A percentile compares a stretch with the other conserved stretches of the same genome.
phyloP scores from a whole-genome alignment of 2,113 vertebrate species.

The Oostethus manadensis region DNA sequence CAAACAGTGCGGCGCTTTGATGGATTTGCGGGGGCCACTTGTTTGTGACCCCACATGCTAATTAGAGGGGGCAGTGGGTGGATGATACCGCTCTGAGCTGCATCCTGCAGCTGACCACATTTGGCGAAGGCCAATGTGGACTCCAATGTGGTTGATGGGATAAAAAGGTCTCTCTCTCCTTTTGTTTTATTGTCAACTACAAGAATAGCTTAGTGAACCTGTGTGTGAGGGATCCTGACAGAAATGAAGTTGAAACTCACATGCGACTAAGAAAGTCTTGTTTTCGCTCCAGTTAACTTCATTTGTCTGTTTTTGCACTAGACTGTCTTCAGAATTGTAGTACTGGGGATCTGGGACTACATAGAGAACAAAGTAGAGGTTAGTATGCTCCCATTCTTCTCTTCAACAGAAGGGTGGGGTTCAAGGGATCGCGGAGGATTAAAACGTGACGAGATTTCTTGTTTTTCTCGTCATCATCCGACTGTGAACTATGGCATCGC shows the following conservation, averaged over 20 bases:
- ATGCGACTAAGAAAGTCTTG: background rate
- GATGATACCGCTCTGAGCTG: conserved; percentile 28
- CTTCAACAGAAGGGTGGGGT: background rate
- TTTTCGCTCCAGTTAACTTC: conserved; percentile 14
- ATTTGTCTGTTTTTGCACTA: conserved; percentile 60
- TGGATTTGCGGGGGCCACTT: conserved; percentile 36
- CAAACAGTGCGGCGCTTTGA: conserved; percentile 29
- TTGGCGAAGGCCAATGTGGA: conserved; percentile 4
- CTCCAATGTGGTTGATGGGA: conserved; percentile 9
- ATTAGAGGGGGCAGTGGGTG: conserved; percentile 38
- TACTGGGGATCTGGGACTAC: conserved; percentile 98
- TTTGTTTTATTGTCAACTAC: background rate
- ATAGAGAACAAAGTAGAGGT: conserved; percentile 99
- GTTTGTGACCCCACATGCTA: conserved; percentile 30
- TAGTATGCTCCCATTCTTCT: conserved; percentile 39
- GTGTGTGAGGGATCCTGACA: too few relatives aligned
- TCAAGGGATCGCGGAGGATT: too few relatives aligned
- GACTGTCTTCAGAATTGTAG: conserved; percentile 93
- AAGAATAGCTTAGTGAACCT: too few relatives aligned
- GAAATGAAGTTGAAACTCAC: too few relatives aligned
- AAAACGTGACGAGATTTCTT: too few relatives aligned
- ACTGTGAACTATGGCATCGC: too few relatives aligned
- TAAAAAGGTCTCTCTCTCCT: background rate
- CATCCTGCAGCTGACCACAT: conserved; percentile 3
- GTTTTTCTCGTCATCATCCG: too few relatives aligned